phyloP scores from a whole-genome alignment of 2,113 vertebrate species.

The Columbina picui region DNA sequence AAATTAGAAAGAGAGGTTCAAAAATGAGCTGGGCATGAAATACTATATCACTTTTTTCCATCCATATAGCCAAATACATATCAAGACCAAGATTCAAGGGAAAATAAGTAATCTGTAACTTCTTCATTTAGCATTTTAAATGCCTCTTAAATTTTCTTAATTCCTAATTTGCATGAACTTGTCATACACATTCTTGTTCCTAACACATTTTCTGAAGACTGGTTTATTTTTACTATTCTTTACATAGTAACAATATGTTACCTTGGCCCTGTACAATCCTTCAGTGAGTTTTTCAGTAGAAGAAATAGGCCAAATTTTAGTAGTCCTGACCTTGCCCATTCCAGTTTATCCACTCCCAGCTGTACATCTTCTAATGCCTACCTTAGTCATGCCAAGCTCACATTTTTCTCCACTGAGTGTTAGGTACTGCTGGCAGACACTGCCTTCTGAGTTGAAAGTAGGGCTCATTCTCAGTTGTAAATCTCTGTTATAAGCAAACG shows the following conservation, averaged over 20 bases:
- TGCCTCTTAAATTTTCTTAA: not conserved
- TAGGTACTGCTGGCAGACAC: not conserved
- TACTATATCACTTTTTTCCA: not conserved
- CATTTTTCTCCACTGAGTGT: constrained; percentile 53
- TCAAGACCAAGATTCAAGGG: not conserved
- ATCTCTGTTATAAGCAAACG: not conserved
- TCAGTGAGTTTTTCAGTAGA: not conserved
- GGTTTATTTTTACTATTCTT: not conserved
- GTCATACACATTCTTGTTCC: not conserved
- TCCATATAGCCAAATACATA: not conserved
- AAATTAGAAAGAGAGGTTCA: not conserved
- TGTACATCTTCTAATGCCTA: constrained; percentile 10
- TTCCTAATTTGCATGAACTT: not conserved
- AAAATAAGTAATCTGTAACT: not conserved
- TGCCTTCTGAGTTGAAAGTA: constrained; percentile 17
- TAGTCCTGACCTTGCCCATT: constrained; percentile 39
- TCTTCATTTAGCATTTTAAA: not conserved
- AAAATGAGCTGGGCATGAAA: not conserved
- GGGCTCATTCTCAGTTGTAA: not conserved
- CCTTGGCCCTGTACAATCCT: not conserved
- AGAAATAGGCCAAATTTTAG: constrained; percentile 65
- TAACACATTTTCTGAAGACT: not conserved
- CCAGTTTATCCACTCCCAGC: constrained; percentile 51
- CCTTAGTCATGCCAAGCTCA: constrained; percentile 44
- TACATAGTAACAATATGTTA: not conserved